phyloP scores from a whole-genome alignment of 2,888 invertebrate genomes.

The Micoletzkya japonica region DNA sequence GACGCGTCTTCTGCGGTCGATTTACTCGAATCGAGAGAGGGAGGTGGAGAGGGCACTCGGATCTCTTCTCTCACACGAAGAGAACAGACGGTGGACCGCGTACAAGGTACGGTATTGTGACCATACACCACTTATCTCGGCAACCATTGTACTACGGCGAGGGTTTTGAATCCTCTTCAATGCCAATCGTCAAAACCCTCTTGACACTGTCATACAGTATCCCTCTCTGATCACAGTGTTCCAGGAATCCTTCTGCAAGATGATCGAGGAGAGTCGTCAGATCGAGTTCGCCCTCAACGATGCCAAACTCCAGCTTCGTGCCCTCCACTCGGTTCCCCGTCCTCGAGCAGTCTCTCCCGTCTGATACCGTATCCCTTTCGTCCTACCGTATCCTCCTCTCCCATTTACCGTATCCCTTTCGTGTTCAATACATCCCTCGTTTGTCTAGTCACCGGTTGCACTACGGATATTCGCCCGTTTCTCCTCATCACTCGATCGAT shows the following conservation, averaged over 20 bases:
- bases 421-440: no score
- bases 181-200: neutral
- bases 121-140: neutral
- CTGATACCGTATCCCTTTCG: no score
- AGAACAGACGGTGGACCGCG: slow-evolving; percentile 12
- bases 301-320: slow-evolving; percentile 20
- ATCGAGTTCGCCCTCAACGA: slow-evolving; percentile 25
- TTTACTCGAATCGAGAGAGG: slow-evolving; percentile 18
- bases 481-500: no score
- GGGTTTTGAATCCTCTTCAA: neutral
- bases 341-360: no score
- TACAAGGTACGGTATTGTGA: slow-evolving; percentile 8
- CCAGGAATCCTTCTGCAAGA: slow-evolving; percentile 27
- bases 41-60: slow-evolving; percentile 17
- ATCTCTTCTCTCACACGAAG: neutral
- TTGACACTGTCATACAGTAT: neutral
- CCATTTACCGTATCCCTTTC: no score
- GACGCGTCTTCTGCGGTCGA: slow-evolving; percentile 18
- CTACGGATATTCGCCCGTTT: no score
- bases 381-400: no score
- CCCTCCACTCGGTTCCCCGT: slow-evolving; percentile 7
- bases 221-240: neutral
- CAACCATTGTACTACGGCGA: neutral
- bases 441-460: no score
- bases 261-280: slow-evolving; percentile 26